Evolutionary conservation across 35 echinoderm and acorn worm species (phyloP), one percentile per base, ranked within the genome.

Genomic region (Apostichopus japonicus): DNA sequence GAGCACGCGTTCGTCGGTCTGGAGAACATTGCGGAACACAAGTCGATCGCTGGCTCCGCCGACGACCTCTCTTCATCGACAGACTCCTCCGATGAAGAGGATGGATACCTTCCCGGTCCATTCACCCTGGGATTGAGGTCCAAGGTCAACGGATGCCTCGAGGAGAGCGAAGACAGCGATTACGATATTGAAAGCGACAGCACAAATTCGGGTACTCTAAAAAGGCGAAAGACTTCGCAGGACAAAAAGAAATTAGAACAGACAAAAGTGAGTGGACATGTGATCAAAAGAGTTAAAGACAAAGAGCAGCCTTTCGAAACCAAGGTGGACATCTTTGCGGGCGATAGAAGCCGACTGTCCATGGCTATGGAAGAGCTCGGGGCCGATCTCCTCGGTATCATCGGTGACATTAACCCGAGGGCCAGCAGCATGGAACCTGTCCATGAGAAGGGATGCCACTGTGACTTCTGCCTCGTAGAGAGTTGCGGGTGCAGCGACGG

Each of bases 1-100:
- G 77, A 91, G 54, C 90, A 91, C 1, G 90, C 90, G 10, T 91
- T 91, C 58, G 77, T 77, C 1, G 90, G 90, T 77, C 16, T 91
- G 55, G 90, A 91, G 51, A 91, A 91, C 53, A 91, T 91, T 22
- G 90, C 90, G 16, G 90, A 91, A 6, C 71, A 59, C 72, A 56
- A 27, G 72, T 91, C 72, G 24, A n/a, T 78, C 19, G 90, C 90
- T 2, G 77, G 90, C 9, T 78, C 90, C 9, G 14, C 27, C 10
- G 72, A 91, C 51, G 33, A 79, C 58, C 72, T 91, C 2, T 78
- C 72, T 8, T 91, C 90, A 5, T 91, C 90, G 13, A 56, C 90
- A 61, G 86, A 89, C 44, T 91, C 90, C 17, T 78, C 76, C 23
- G 90, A 91, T 22, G 90, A 91, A 8, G 90, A 91, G 53, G 44